phyloP scores from a whole-genome alignment of 2,113 vertebrate genomes.

The Brachirus orientalis region DNA sequence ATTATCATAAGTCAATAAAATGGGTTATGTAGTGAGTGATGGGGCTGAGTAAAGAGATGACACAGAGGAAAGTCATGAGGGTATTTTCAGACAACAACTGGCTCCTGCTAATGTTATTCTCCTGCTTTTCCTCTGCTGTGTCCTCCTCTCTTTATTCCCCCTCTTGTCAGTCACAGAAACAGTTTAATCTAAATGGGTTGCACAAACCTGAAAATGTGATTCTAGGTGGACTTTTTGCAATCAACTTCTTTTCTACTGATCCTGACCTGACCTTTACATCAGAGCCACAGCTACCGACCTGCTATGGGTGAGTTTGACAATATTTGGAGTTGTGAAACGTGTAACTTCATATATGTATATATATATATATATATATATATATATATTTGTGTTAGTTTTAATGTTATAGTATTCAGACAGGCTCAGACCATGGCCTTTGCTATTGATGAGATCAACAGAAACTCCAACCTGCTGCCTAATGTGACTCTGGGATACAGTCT shows the following conservation, averaged over 20 bases:
- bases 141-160: neutral
- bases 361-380: too few relatives aligned
- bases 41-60: neutral
- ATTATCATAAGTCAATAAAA: too few relatives aligned
- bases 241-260: conserved; percentile 58
- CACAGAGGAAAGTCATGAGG: conserved; percentile 22
- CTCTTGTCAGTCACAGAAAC: conserved; percentile 46
- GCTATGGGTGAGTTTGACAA: conserved; percentile 51
- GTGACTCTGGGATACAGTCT: too few relatives aligned
- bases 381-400: conserved; percentile 41
- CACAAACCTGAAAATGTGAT: conserved; percentile 60
- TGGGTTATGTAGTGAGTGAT: too few relatives aligned
- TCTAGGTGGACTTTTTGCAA: conserved; percentile 61
- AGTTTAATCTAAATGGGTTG: conserved; percentile 55
- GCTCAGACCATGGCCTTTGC: conserved; percentile 67
- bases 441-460: conserved; percentile 28
- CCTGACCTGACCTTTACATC: conserved; percentile 51
- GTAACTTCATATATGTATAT: too few relatives aligned
- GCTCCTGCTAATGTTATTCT: neutral
- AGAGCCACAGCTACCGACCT: neutral
- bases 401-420: conserved; percentile 58
- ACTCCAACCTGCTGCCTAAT: too few relatives aligned
- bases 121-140: conserved; percentile 1
- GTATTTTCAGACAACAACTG: neutral
- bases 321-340: too few relatives aligned